Evolutionary conservation across 1,140 invertebrate species (phyloP).

Genomic region (Delia radicum): DNA sequence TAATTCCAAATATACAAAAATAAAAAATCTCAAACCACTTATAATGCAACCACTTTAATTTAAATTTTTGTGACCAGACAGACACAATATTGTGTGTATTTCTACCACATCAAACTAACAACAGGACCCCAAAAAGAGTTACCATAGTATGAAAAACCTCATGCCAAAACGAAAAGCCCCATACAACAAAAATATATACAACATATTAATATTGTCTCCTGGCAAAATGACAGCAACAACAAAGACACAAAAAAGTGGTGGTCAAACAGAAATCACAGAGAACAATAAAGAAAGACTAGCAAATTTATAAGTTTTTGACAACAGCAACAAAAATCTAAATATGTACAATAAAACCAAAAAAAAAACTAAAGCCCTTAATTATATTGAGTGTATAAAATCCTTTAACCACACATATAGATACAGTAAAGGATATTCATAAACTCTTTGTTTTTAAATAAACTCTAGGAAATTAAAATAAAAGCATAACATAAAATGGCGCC

Average conservation of each 20-base stretch:
- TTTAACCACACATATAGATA: conserved; percentile 24
- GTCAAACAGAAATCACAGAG: background rate
- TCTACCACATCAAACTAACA: background rate
- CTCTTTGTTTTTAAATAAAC: too few species aligned
- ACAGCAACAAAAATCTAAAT: conserved; percentile 7
- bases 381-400: conserved; percentile 32
- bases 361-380: conserved; percentile 28
- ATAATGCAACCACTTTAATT: background rate
- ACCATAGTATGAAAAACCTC: background rate
- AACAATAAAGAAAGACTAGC: background rate
- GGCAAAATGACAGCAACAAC: background rate
- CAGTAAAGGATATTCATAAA: too few species aligned
- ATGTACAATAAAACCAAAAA: background rate
- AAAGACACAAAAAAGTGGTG: background rate
- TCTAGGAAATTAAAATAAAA: too few species aligned
- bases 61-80: background rate
- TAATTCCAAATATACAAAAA: background rate
- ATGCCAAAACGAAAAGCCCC: background rate
- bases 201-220: background rate
- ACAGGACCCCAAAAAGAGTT: background rate
- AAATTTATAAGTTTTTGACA: too few species aligned
- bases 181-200: background rate
- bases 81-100: background rate
- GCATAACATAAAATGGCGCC: too few species aligned
- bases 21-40: background rate